phyloP scores from a whole-genome alignment of 37 sponge, comb jelly and placozoan genomes.

The Geodia barretti region DNA sequence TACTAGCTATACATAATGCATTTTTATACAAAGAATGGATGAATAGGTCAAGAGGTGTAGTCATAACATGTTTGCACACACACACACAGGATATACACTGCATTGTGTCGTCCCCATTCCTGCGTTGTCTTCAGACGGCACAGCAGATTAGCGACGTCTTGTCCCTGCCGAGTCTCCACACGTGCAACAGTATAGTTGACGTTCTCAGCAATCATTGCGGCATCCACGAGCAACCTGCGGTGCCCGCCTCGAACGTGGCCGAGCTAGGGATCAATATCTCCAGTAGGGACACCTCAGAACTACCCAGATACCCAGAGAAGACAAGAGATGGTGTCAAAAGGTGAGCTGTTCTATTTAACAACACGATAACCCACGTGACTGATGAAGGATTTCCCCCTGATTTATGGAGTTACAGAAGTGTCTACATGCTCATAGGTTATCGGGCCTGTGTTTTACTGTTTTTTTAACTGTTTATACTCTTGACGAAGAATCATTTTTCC shows the following conservation, averaged over 20 bases:
- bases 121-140: constrained; percentile 58
- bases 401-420: too few relatives aligned
- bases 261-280: constrained; percentile 7
- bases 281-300: neutral
- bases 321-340: constrained; percentile 23
- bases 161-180: constrained; percentile 23
- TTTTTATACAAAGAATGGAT: too few relatives aligned
- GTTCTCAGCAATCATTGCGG: constrained; percentile 13
- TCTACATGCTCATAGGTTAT: too few relatives aligned
- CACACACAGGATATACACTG: constrained; percentile 12
- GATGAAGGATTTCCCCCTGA: too few relatives aligned
- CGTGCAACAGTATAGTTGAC: constrained; percentile 48
- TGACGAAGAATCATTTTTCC: neutral
- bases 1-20: too few relatives aligned
- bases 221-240: constrained; percentile 33
- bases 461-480: too few relatives aligned
- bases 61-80: neutral
- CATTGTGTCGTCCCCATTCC: constrained; percentile 48
- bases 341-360: neutral
- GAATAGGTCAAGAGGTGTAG: too few relatives aligned
- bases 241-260: constrained; percentile 22
- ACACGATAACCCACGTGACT: too few relatives aligned
- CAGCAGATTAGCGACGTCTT: constrained; percentile 25
- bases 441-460: too few relatives aligned
- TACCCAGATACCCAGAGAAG: constrained; percentile 53